A percentile compares a stretch with the other conserved stretches of the same genome.
Conservation (phyloP, 1,140 invertebrate species). For the Sogatella furcifera region DNA sequence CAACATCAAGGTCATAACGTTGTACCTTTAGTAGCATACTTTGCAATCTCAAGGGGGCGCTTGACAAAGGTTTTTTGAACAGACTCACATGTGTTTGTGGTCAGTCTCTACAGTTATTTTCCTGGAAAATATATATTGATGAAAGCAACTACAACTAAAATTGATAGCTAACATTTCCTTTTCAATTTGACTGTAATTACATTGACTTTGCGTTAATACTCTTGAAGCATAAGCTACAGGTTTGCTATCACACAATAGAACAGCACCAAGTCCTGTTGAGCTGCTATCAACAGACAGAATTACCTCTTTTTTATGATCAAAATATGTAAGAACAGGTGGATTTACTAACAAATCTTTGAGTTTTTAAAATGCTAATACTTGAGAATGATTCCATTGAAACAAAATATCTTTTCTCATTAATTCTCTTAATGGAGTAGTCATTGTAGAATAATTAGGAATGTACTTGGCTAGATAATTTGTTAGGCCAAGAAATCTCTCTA, state of each 20-base stretch:
- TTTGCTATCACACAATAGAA: slow-evolving; percentile 22
- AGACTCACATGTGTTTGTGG: slow-evolving; percentile 29
- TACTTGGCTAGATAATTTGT: slow-evolving; percentile 31
- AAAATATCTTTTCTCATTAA: slow-evolving; percentile 24
- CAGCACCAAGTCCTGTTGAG: slow-evolving; percentile 24
- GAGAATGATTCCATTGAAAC: slow-evolving; percentile 24
- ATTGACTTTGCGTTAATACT: slow-evolving; percentile 26
- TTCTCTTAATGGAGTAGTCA: slow-evolving; percentile 21
- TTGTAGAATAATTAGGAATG: slow-evolving; percentile 23
- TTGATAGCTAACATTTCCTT: slow-evolving; percentile 34
- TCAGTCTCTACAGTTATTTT: slow-evolving; percentile 31
- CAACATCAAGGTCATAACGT: slow-evolving; percentile 31
- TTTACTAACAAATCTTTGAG: slow-evolving; percentile 24
- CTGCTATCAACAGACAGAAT: slow-evolving; percentile 25
- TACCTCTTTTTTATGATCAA: slow-evolving; percentile 18
- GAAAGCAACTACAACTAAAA: slow-evolving; percentile 31
- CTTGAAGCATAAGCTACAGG: slow-evolving; percentile 29
- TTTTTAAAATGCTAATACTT: slow-evolving; percentile 22
- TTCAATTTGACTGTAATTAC: slow-evolving; percentile 35
- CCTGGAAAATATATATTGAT: slow-evolving; percentile 26
- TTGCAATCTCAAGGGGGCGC: slow-evolving; percentile 31
- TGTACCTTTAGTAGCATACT: slow-evolving; percentile 31
- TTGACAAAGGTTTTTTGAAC: slow-evolving; percentile 31
- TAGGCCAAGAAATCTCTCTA: slow-evolving; percentile 33
- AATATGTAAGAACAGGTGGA: slow-evolving; percentile 24